Conservation (phyloP, 2,113 vertebrate species). For the Rhodinocichla rosea region DNA sequence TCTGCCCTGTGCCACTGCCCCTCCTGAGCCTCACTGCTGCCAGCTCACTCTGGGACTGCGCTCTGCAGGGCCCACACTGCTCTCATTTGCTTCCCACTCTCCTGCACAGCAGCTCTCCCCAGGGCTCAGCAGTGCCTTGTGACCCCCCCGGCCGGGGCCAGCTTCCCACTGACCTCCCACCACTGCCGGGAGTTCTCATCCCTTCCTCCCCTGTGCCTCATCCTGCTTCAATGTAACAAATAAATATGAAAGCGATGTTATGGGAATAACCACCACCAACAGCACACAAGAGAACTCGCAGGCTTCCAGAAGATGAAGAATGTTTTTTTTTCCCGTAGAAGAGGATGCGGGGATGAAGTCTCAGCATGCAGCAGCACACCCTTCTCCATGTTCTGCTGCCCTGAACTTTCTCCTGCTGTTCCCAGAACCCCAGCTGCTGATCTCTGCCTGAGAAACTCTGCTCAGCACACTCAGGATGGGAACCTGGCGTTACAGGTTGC, state of each 20-base stretch:
- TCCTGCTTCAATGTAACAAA: not conserved
- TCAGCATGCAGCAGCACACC: not conserved
- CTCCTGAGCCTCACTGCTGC: not conserved
- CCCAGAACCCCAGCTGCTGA: not conserved
- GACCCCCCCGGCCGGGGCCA: not conserved
- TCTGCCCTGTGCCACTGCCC: not conserved
- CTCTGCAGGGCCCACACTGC: not conserved
- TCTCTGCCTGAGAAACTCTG: not conserved
- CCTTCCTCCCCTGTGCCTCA: not conserved
- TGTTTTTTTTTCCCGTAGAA: not conserved
- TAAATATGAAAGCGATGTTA: not conserved
- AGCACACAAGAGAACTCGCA: not conserved
- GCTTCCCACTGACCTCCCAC: not conserved
- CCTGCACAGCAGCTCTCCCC: not conserved
- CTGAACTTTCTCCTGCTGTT: not conserved
- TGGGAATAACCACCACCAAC: not conserved
- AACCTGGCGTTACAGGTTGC: not conserved
- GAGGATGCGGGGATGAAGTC: not conserved
- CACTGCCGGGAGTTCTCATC: not conserved
- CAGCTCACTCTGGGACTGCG: fast-evolving
- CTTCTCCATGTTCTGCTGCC: not conserved
- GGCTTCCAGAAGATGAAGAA: not conserved
- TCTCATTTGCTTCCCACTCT: fast-evolving
- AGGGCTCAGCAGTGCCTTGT: fast-evolving
- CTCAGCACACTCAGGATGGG: not conserved